Conservation (phyloP, 2,113 vertebrate genomes). For the Xiphophorus hellerii region DNA sequence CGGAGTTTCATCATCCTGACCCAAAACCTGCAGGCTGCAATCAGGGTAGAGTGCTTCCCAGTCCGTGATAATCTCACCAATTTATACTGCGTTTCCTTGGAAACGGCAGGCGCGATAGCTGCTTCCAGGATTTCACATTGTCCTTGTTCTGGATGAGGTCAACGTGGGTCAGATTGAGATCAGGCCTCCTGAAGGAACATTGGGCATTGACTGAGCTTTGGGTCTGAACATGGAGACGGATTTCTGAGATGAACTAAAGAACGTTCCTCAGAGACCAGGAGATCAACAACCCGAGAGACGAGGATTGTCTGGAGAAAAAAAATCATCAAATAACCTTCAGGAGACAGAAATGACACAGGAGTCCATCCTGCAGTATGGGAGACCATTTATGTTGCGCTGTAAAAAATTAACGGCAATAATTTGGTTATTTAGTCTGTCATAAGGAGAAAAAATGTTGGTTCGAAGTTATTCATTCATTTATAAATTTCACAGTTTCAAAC, state of each 20-base stretch:
- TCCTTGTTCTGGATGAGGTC: neutral
- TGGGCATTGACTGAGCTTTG: neutral
- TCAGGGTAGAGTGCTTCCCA: constrained; percentile 5
- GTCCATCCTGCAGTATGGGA: neutral
- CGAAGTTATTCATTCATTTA: too few species aligned
- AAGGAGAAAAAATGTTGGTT: too few species aligned
- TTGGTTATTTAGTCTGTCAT: too few species aligned
- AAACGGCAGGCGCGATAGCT: neutral
- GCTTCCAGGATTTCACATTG: neutral
- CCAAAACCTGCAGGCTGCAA: constrained; percentile 20
- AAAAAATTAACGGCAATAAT: too few species aligned
- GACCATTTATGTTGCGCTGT: too few species aligned
- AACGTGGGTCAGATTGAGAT: neutral
- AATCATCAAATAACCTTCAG: neutral
- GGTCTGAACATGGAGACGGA: neutral
- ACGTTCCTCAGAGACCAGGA: too few species aligned
- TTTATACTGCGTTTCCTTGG: neutral
- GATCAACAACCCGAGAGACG: too few species aligned
- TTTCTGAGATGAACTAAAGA: neutral
- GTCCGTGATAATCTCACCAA: constrained; percentile 8
- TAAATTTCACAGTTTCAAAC: too few species aligned
- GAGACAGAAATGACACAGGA: neutral
- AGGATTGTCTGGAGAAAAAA: neutral
- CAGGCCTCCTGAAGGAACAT: neutral
- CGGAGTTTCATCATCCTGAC: constrained; percentile 7